Percentiles rank a stretch among this genome's conserved stretches.
Conservation (phyloP, 1,140 invertebrate species). For the Artemia franciscana region DNA sequence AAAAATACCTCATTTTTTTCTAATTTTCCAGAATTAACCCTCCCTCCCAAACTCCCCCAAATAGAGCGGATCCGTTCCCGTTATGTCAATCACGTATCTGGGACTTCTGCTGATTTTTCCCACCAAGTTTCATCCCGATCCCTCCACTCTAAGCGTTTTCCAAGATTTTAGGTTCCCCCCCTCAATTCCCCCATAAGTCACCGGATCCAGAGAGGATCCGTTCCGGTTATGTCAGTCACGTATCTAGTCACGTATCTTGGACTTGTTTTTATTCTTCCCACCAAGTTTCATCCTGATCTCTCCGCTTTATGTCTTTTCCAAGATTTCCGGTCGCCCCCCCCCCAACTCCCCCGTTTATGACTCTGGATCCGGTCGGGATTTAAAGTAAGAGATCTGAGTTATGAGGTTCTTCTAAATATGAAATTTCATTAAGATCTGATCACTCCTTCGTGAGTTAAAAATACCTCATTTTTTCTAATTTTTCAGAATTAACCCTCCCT, state of each 20-base stretch:
- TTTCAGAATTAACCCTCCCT: background rate
- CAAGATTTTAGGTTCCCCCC: too few relatives aligned
- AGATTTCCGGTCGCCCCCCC: background rate
- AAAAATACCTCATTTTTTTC: too few relatives aligned
- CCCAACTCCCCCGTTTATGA: background rate
- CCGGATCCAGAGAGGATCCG: too few relatives aligned
- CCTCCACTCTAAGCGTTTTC: too few relatives aligned
- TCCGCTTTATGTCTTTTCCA: background rate
- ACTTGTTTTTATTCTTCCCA: background rate
- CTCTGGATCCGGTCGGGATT: too few relatives aligned
- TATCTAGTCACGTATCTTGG: too few relatives aligned
- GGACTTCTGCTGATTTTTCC: background rate
- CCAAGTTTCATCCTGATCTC: background rate
- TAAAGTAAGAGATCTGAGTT: background rate
- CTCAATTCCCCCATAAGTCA: too few relatives aligned
- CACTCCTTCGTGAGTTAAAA: background rate
- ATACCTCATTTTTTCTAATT: background rate
- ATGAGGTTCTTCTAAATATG: background rate
- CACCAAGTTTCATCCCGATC: background rate
- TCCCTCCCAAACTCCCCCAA: background rate
- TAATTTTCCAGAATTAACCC: too few relatives aligned
- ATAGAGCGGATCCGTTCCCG: background rate
- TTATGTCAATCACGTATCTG: background rate
- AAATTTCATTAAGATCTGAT: background rate
- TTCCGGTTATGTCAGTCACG: too few relatives aligned